Percentiles rank a stretch among this genome's conserved stretches.
Conservation (phyloP, 2,888 invertebrate species). For the Drosophila multiciliata region DNA sequence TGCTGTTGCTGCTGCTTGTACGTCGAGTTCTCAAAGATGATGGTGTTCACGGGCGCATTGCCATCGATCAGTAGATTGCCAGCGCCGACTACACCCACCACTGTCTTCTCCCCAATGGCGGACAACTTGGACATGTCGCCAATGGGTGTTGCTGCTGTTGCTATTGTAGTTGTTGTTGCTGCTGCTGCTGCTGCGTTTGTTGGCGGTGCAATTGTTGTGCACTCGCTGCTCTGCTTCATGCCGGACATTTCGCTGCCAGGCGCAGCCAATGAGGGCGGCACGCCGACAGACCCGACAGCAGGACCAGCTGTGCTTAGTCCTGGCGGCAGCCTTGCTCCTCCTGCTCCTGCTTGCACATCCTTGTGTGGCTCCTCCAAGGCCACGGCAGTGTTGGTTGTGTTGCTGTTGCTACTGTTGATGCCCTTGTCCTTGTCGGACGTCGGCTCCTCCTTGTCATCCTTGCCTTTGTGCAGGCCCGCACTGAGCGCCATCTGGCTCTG, state of each 20-base stretch:
- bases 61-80: slow-evolving; percentile 87
- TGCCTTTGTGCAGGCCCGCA: slow-evolving; percentile 86
- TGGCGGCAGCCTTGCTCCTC: slow-evolving; percentile 59
- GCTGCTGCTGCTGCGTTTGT: slow-evolving; percentile 8
- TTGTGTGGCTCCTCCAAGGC: slow-evolving; percentile 64
- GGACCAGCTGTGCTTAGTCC: slow-evolving; percentile 61
- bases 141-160: slow-evolving; percentile 39
- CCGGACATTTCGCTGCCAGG: slow-evolving; percentile 43
- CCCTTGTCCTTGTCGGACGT: slow-evolving; percentile 67
- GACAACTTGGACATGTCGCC: slow-evolving; percentile 66
- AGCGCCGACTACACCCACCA: slow-evolving; percentile 47
- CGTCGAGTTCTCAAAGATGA: slow-evolving; percentile 96
- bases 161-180: slow-evolving; percentile 14
- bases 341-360: slow-evolving; percentile 22
- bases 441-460: slow-evolving; percentile 60
- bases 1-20: slow-evolving; percentile 88
- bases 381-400: slow-evolving; percentile 67
- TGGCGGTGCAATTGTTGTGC: slow-evolving; percentile 38
- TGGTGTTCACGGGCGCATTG: slow-evolving; percentile 93
- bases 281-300: slow-evolving; percentile 33
- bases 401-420: slow-evolving; percentile 46
- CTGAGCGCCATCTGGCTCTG: slow-evolving; percentile 89
- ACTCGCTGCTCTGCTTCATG: slow-evolving; percentile 66
- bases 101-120: slow-evolving; percentile 67
- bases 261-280: slow-evolving; percentile 24